Evolutionary conservation across 2,797 vertebrate species (phyloP), one percentile per base, ranked within the genome.

Genomic region (Threskiornis aethiopicus): DNA sequence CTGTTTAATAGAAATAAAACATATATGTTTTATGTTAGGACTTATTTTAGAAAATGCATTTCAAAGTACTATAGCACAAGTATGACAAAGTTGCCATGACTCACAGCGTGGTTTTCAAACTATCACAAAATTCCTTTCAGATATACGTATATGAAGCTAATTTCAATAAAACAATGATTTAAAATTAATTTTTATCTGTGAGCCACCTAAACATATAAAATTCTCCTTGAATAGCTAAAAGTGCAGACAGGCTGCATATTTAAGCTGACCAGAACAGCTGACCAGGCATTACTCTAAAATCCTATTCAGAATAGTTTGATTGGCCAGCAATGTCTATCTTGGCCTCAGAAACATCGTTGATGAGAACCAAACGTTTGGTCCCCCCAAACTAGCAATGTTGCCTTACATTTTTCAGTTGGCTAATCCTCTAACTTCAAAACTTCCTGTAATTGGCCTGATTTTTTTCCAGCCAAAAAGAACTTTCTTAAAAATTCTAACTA

Each of bases 341-440:
- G 95, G 95, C 87, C 95, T 96, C 61, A 71, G 71, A 88, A 96
- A 96, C 69, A 83, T 2, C 3, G 3, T 29, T 59, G 52, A 62
- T 81, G 89, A 96, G 92, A 98, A 97, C 11, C 49, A 86, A 97
- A 97, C 93, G 79, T 89, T 91, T 95, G 87, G 71, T 86, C 61
- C 76, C 54, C 79, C 39, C 16, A 24, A 97, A 91, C 86, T 67
- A 92, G 90, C 44, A 89, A 65, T 33, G 46, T 84, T 96, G 95
- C 72, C 58, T 93, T 96, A 57, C 31, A 62, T 93, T 77, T 93
- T 91, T 78, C 81, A 42, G 59, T 80, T 77, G 28, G 87, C 72
- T 57, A 92, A 22, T 57, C 78, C 87, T 90, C 88, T 75, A 72
- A 76, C 78, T 96, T 91, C 71, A 84, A 93, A 94, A 89, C 47